Percentiles rank a stretch among this genome's conserved stretches.
Evolutionary conservation across 2,113 vertebrate genomes (phyloP).

Genomic region (Centropus unirufus): DNA sequence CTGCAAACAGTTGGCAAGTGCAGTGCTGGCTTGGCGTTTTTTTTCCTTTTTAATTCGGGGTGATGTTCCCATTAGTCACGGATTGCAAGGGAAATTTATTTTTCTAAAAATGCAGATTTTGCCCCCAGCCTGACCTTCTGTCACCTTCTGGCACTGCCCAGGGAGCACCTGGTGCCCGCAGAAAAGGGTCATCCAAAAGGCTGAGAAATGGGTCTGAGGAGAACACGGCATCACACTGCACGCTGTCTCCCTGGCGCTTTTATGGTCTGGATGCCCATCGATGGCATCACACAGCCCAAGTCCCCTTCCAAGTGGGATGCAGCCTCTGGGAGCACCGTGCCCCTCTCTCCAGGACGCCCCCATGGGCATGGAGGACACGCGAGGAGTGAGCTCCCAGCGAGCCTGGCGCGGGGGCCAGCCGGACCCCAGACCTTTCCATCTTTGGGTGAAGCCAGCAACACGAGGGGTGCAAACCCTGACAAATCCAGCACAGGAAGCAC

Average conservation of each 20-base stretch:
- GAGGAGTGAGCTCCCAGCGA: background rate
- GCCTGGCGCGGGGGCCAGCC: background rate
- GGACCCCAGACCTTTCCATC: background rate
- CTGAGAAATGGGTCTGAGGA: background rate
- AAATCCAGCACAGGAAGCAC: rapidly evolving
- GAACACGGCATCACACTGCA: rapidly evolving
- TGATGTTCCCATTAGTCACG: slow-evolving; percentile 64
- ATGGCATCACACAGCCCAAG: background rate
- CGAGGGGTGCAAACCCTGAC: rapidly evolving
- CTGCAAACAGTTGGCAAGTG: slow-evolving; percentile 64
- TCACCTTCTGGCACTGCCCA: background rate
- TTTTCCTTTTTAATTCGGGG: background rate
- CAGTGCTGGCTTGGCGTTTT: slow-evolving; percentile 54
- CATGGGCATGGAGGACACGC: rapidly evolving
- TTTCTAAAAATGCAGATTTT: background rate
- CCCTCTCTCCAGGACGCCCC: background rate
- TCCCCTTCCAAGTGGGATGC: rapidly evolving
- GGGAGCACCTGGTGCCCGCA: rapidly evolving
- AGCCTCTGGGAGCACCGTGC: background rate
- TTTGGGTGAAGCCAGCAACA: background rate
- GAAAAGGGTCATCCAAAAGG: background rate
- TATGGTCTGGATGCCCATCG: rapidly evolving
- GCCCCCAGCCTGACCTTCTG: background rate
- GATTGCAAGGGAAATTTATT: slow-evolving; percentile 24
- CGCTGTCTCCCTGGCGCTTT: background rate